Evolutionary conservation across 2,888 invertebrate species (phyloP).

Genomic region (Papilio elwesi): DNA sequence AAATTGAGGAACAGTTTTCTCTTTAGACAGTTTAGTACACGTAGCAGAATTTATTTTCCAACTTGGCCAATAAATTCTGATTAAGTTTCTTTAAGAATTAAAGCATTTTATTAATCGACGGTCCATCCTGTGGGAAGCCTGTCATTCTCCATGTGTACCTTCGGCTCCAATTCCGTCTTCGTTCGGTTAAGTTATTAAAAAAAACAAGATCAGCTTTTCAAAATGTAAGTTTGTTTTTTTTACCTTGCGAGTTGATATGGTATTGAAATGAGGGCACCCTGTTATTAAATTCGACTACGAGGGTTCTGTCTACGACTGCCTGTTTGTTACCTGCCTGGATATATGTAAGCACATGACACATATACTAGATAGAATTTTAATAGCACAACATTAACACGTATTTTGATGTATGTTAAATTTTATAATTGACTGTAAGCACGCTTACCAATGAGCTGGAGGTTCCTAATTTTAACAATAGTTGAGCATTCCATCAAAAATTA

Average conservation of each 20-base stretch:
- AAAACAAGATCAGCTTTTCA: too few relatives aligned
- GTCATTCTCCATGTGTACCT: too few relatives aligned
- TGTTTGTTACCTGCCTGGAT: neutral
- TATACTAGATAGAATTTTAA: too few relatives aligned
- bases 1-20: conserved; percentile 24
- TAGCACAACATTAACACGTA: too few relatives aligned
- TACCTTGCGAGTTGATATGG: neutral
- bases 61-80: neutral
- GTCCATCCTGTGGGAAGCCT: neutral
- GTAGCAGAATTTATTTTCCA: conserved; percentile 25
- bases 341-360: neutral
- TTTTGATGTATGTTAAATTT: too few relatives aligned
- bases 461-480: too few relatives aligned
- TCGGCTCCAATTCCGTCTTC: too few relatives aligned
- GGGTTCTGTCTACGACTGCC: neutral
- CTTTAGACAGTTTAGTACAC: conserved; percentile 20
- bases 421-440: too few relatives aligned
- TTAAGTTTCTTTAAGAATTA: neutral
- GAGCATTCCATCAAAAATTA: too few relatives aligned
- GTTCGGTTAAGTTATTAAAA: too few relatives aligned
- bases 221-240: conserved; percentile 7
- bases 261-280: neutral
- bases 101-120: too few relatives aligned
- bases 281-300: conserved; percentile 15
- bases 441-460: too few relatives aligned